Evolutionary conservation across 1,140 invertebrate species (phyloP).

Genomic region (Venustaconcha ellipsiformis): DNA sequence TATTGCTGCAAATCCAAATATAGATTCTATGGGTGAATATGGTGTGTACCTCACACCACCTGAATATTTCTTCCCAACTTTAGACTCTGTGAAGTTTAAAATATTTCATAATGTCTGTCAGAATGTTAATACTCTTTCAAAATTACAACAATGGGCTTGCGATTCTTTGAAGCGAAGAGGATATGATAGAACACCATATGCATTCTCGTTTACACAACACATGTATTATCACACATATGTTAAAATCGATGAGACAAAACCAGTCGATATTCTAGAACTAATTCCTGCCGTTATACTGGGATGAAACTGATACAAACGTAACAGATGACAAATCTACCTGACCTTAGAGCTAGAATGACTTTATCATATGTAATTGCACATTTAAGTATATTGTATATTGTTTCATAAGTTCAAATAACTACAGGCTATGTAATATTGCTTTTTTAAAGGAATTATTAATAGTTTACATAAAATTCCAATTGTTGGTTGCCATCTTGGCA

Average conservation of each 20-base stretch:
- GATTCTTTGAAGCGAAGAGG: background rate
- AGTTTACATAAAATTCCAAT: too few relatives aligned
- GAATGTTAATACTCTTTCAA: background rate
- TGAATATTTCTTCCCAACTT: constrained; percentile 15
- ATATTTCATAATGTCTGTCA: background rate
- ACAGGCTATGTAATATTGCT: too few relatives aligned
- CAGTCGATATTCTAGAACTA: constrained; percentile 32
- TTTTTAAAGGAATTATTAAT: too few relatives aligned
- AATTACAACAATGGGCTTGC: constrained; percentile 2
- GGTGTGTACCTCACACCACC: constrained; percentile 15
- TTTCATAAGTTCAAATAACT: too few relatives aligned
- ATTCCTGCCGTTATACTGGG: constrained; percentile 18
- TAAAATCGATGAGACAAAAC: constrained; percentile 11
- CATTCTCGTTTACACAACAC: constrained; percentile 7
- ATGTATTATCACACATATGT: constrained; percentile 14
- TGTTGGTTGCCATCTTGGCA: too few relatives aligned
- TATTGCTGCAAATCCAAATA: constrained; percentile 3
- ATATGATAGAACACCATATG: background rate
- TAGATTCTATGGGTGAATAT: background rate
- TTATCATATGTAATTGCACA: too few relatives aligned
- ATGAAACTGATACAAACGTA: too few relatives aligned
- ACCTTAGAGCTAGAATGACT: too few relatives aligned
- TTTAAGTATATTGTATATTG: too few relatives aligned
- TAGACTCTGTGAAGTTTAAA: background rate
- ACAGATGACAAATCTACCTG: too few relatives aligned